A percentile compares a stretch with the other conserved stretches of the same genome.
Evolutionary conservation across 2,888 invertebrate genomes (phyloP).

Genomic region (Scaptomyza cyrtandrae): DNA sequence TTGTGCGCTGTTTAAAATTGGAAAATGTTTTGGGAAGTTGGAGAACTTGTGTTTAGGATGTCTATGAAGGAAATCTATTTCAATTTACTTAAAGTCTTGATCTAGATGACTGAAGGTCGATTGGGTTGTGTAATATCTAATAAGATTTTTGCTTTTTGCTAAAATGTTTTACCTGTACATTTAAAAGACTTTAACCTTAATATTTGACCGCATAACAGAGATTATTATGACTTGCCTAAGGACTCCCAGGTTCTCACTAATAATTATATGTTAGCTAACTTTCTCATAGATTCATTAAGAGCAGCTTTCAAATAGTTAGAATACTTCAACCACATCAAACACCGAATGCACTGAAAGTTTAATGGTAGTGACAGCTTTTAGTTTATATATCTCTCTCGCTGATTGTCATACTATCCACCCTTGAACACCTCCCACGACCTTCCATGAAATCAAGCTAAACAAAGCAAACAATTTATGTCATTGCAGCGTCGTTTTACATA

Average conservation of each 20-base stretch:
- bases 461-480: constrained; percentile 77
- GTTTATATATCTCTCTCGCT: constrained; percentile 10
- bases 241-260: not conserved
- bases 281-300: not conserved
- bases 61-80: constrained; percentile 20
- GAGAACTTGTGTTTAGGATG: constrained; percentile 14
- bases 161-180: too few species aligned
- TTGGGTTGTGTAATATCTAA: too few species aligned
- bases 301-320: not conserved
- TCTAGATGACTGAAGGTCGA: not conserved
- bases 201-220: too few species aligned
- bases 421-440: constrained; percentile 1
- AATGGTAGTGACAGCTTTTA: constrained; percentile 28
- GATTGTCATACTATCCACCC: constrained; percentile 34
- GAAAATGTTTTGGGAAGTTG: constrained; percentile 22
- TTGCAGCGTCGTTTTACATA: constrained; percentile 74
- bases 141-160: too few species aligned
- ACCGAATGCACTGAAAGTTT: not conserved
- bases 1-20: constrained; percentile 64
- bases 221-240: too few species aligned
- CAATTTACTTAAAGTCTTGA: constrained; percentile 17
- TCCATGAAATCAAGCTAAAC: constrained; percentile 50
- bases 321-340: not conserved
- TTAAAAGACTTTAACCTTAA: too few species aligned
- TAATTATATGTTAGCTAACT: not conserved